Evolutionary conservation across 2,797 vertebrate species (phyloP), one percentile per base, ranked within the genome.

Genomic region (Chaetodon trifasciatus): DNA sequence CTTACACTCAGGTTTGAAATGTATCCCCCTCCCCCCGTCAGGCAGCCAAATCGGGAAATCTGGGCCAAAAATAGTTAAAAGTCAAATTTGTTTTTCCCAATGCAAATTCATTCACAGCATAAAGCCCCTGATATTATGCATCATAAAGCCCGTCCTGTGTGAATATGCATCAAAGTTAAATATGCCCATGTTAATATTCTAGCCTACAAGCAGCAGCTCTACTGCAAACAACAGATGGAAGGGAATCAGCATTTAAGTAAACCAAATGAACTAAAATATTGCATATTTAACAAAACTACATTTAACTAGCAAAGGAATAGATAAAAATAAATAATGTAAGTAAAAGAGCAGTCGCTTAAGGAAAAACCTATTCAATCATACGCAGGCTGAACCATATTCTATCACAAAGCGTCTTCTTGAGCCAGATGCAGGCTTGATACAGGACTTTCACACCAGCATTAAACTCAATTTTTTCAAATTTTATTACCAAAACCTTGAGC

Each of bases 121-220:
- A 74, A 88, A 83, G 44, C 75, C 81, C 60, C 32, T 75, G 82
- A 87, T 92, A 86, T 79, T 86, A 76, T 86, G 88, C 76, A 82
- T 84, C 88, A 88, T 92, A 85, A 93, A 91, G 85, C 66, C 73
- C 73, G 88, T 82, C 83, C 84, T 73, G 86, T 77, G 84, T 89
- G 87, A 91, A 88, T 85, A 90, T 85, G 82, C 86, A 91, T 92
- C 89, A 93, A 86, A 91, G 86, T 91, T 90, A 92, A 94, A 93
- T 85, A 79, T 76, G 72, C 81, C 81, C 70, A 58, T 84, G 84
- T 81, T 92, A 87, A 88, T 89, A 88, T 86, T 90, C 79, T 50
- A 76, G 85, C 77, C 85, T 78, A 83, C 66, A 77, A 86, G 82
- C 81, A 83, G 82, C 83, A 86, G 79, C 75, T 80, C 61, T 8